Base-by-base conservation (phyloP, 2,113 vertebrate genomes). In the Channa maculata region DNA sequence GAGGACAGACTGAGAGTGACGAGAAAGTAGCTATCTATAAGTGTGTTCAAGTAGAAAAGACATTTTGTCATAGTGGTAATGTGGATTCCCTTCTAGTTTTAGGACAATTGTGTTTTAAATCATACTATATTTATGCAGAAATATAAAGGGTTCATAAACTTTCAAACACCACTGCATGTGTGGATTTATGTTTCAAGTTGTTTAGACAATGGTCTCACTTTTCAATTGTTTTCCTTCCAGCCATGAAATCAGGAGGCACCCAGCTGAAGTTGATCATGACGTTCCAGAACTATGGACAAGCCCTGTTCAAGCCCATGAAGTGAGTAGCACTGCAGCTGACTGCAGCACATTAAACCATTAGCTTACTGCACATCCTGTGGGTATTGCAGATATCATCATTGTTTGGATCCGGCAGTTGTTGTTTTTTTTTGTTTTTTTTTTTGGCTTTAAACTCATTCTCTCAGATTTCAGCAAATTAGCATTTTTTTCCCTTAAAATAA, bases 231-330 rank as follows among this genome's bases (percentile, higher is more conserved):
- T 87, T 79, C 48, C 14, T 72, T 46, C 11, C 93, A 99, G 98
- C 96, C 41, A 99, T 99, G 98, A 99, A 99, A 92, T 98, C 98
- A 0, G 98, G 98, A 89, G 98, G 98, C 82, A 99, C 97, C 0
- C 98, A 99, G 85, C 95, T 99, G 79, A 99, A 99, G 92, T 93
- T 99, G 87, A 97, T 99, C 94, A 96, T 99, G 97, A 98, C 97
- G 37, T 98, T 99, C 95, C 97, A 97, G 92, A 99, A 99, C 89
- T 99, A 98, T 0, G 98, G 97, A 71, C 98, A 99, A 83, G 94
- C 93, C 0, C 88, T 95, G 55, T 95, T 95, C 91, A 95, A 95
- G 74, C 97, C 98, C 14, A 99, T 99, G 97, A 99, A 98, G 98
- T 99, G 94, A 98, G 98, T 97, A 24, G 49, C 52, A 70, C 51